Percentiles rank a stretch among this genome's conserved stretches.
Conservation (phyloP, 2,797 vertebrate species). For the Pelobates cultripes region DNA sequence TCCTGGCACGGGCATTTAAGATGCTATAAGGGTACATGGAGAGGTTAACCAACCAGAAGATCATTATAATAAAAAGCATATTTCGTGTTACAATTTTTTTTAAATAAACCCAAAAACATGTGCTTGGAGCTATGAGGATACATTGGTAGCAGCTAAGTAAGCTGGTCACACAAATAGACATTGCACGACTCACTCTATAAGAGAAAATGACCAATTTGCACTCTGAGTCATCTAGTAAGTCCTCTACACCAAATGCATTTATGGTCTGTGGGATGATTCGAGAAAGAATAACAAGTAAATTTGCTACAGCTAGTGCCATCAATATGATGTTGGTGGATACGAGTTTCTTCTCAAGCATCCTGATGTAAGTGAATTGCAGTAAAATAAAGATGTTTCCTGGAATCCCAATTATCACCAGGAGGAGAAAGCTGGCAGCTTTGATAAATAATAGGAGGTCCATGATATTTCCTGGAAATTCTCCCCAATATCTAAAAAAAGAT, state of each 20-base stretch:
- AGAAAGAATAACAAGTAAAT: constrained; percentile 18
- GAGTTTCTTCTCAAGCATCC: constrained; percentile 12
- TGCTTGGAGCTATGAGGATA: neutral
- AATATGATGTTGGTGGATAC: constrained; percentile 17
- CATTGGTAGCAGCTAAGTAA: constrained; percentile 20
- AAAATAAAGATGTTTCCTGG: constrained; percentile 30
- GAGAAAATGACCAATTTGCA: constrained; percentile 36
- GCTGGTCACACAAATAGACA: constrained; percentile 39
- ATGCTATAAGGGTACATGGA: neutral
- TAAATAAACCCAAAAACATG: neutral
- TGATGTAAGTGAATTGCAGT: neutral
- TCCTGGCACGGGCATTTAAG: neutral
- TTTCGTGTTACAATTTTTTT: constrained; percentile 14
- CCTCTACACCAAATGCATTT: constrained; percentile 27
- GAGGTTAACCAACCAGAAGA: neutral
- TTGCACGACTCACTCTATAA: constrained; percentile 35
- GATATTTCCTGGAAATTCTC: neutral
- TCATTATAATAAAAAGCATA: constrained; percentile 3
- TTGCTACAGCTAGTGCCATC: neutral
- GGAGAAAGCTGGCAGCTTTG: constrained; percentile 11
- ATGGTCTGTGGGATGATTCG: constrained; percentile 24
- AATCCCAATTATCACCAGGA: neutral
- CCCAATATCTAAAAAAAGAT: neutral
- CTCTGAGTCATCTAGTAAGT: constrained; percentile 30
- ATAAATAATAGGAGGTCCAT: constrained; percentile 23